phyloP scores from a whole-genome alignment of 2,797 vertebrate genomes.

The Todus mexicanus region DNA sequence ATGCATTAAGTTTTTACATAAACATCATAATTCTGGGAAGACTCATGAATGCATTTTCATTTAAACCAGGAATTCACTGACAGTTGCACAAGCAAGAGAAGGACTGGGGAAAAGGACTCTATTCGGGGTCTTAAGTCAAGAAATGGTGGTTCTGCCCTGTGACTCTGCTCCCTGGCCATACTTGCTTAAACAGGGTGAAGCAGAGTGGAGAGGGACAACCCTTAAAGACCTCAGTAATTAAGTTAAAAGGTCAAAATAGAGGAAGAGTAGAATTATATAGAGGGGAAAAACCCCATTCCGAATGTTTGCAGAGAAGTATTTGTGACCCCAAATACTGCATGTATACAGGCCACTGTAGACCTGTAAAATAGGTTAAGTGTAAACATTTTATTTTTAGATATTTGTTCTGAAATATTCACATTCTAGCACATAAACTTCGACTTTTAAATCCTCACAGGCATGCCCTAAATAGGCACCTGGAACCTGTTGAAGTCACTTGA shows the following conservation, averaged over 20 bases:
- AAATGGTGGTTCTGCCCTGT: neutral
- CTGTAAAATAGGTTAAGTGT: neutral
- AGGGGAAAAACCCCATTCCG: neutral
- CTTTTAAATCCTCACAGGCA: neutral
- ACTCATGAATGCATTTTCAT: neutral
- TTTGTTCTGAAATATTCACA: neutral
- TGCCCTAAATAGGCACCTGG: neutral
- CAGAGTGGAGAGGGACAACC: neutral
- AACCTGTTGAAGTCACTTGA: neutral
- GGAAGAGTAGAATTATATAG: neutral
- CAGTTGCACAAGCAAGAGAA: neutral
- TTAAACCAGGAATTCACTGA: neutral
- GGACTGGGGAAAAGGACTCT: neutral
- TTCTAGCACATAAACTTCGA: neutral
- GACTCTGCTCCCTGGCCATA: neutral
- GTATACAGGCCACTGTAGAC: neutral
- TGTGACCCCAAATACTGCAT: neutral
- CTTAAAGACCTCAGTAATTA: neutral
- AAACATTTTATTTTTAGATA: neutral
- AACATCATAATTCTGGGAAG: neutral
- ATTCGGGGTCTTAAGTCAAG: neutral
- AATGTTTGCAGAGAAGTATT: neutral
- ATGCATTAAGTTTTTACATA: neutral
- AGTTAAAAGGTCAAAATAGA: slow-evolving; percentile 8
- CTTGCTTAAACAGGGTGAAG: neutral